Evolutionary conservation across 2,113 vertebrate species (phyloP).

Genomic region (Anguilla rostrata): DNA sequence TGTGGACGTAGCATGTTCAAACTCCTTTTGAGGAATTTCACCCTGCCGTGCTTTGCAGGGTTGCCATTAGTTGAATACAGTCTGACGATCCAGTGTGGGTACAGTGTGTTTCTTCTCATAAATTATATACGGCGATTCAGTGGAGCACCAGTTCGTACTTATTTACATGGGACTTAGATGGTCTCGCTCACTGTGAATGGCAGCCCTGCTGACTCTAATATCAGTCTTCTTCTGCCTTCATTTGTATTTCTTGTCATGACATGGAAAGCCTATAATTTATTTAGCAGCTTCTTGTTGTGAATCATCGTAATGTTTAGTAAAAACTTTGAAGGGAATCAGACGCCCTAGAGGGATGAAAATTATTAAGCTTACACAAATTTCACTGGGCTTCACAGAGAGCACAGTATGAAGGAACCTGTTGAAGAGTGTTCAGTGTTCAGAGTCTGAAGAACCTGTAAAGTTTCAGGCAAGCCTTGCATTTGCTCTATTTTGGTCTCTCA

Average conservation of each 20-base stretch:
- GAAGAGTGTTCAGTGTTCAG: neutral
- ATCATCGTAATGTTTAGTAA: constrained; percentile 15
- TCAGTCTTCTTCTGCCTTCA: neutral
- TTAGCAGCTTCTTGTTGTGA: constrained; percentile 25
- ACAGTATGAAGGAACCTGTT: neutral
- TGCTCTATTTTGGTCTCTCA: neutral
- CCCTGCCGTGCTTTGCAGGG: neutral
- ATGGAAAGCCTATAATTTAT: constrained; percentile 28
- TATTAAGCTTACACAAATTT: neutral
- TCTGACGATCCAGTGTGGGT: neutral
- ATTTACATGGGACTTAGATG: neutral
- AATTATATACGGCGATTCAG: neutral
- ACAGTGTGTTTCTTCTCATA: neutral
- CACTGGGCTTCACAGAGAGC: neutral
- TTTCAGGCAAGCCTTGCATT: neutral
- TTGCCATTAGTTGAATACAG: neutral
- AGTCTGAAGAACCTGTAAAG: neutral
- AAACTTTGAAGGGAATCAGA: constrained; percentile 16
- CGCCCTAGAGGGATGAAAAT: constrained; percentile 12
- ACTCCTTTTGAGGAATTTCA: neutral
- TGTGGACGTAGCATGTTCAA: neutral
- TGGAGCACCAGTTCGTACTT: neutral
- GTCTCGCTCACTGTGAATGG: constrained; percentile 7
- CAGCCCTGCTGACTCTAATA: constrained; percentile 4
- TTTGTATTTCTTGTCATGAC: constrained; percentile 18